Evolutionary conservation across 2,888 invertebrate species (phyloP).

Genomic region (Andrena minutula): DNA sequence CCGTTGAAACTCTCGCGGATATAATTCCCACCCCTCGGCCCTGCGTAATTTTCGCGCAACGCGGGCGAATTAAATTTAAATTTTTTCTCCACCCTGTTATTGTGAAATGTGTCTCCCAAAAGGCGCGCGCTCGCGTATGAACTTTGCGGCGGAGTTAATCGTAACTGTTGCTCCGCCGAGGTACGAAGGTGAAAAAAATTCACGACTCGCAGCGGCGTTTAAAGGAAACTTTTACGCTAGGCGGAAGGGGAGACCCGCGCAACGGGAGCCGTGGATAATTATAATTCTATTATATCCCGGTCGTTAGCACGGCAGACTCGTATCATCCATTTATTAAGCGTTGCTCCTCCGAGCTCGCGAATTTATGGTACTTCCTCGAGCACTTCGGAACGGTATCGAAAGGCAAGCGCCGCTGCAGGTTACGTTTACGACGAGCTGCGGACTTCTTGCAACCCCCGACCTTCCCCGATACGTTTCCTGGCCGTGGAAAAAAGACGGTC

Average conservation of each 20-base stretch:
- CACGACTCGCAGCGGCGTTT: constrained; percentile 18
- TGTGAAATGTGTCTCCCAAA: constrained; percentile 56
- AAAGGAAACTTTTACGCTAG: constrained; percentile 41
- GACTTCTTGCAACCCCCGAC: not conserved
- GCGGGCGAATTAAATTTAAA: constrained; percentile 51
- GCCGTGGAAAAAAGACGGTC: not conserved
- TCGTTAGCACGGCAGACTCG: constrained; percentile 6
- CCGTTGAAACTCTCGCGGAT: constrained; percentile 40
- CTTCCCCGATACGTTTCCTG: not conserved
- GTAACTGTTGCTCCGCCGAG: constrained; percentile 52
- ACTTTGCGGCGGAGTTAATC: constrained; percentile 55
- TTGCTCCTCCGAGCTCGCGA: not conserved
- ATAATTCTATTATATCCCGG: constrained; percentile 41
- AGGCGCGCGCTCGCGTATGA: constrained; percentile 33
- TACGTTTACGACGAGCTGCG: not conserved
- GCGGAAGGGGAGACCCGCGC: not conserved
- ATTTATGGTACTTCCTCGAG: not conserved
- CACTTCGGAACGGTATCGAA: not conserved
- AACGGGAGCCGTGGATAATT: constrained; percentile 37
- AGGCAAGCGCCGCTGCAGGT: not conserved
- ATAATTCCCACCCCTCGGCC: constrained; percentile 34
- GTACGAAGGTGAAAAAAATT: constrained; percentile 15
- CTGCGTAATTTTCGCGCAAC: constrained; percentile 44
- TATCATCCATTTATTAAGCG: constrained; percentile 8
- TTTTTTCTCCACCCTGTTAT: constrained; percentile 49